Evolutionary conservation across 1,140 invertebrate genomes (phyloP), one percentile per base, ranked within the genome.

Genomic region (Brachystomella parvula): DNA sequence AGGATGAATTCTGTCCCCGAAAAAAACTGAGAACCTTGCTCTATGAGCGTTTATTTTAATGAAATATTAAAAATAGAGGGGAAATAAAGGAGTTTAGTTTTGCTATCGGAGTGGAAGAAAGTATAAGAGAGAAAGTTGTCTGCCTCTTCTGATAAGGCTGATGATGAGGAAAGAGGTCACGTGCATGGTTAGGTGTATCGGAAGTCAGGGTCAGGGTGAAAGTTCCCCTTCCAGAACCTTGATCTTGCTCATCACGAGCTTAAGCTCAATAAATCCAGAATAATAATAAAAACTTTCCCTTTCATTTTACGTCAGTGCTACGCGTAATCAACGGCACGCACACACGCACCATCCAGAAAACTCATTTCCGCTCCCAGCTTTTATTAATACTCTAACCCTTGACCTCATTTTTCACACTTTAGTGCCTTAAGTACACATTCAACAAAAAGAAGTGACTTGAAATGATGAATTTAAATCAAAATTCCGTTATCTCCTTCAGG

Each of bases 261-360:
- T 35, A 63, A 60, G 61, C 66, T 67, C 56, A 67, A 63, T 63
- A 63, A 63, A 63, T 21, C 35, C 33, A 30, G 53, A 67, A 67
- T 66, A 66, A 66, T 49, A 61, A 59, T 47, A 66, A 35, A 59
- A 66, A 61, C 64, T 61, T 49, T 66, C 64, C 61, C 64, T 65
- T 47, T 47, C 24, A 12, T 47, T 30, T 2, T 33, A 24, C 26
- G 2, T 62, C 47, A n/a, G 29, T 49, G 60, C 53, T 59, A 29
- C 60, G 53, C 65, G 57, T n/a, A n/a, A n/a, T n/a, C n/a, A n/a
- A n/a, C n/a, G n/a, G n/a, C n/a, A n/a, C n/a, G n/a, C n/a, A n/a
- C n/a, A n/a, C n/a, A n/a, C n/a, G n/a, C n/a, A n/a, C n/a, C n/a
- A n/a, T n/a, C n/a, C n/a, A n/a, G n/a, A n/a, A n/a, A n/a, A n/a